Conservation (phyloP, 2,888 invertebrate genomes). For the Pinctada fucata region DNA sequence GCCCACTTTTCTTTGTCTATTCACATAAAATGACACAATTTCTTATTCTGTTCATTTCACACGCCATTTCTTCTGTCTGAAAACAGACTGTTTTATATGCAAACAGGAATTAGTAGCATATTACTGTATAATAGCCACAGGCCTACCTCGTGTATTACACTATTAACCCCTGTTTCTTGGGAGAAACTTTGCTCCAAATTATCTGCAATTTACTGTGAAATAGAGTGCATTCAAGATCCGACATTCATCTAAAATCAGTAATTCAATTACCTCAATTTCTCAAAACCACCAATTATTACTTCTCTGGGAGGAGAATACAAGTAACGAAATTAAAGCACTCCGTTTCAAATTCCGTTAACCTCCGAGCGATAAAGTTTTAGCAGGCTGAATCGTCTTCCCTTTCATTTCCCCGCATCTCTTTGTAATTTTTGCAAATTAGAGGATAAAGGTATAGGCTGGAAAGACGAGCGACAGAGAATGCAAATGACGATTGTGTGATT, state of each 20-base stretch:
- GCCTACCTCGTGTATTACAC: conserved; percentile 12
- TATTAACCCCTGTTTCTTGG: conserved; percentile 18
- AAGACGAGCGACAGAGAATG: neutral
- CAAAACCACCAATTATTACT: conserved; percentile 19
- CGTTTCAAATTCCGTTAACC: conserved; percentile 2
- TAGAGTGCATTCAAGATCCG: conserved; percentile 20
- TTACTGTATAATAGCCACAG: conserved; percentile 1
- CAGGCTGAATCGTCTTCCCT: neutral
- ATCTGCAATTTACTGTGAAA: conserved; percentile 25
- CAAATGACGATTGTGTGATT: neutral
- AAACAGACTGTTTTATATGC: conserved; percentile 16
- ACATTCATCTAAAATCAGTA: conserved; percentile 13
- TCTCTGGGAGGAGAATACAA: conserved; percentile 13
- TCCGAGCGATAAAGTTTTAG: neutral
- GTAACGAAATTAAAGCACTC: conserved; percentile 14
- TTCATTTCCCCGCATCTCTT: conserved; percentile 11
- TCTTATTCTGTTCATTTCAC: neutral
- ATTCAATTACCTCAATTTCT: conserved; percentile 26
- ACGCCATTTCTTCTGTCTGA: neutral
- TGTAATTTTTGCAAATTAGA: conserved; percentile 21
- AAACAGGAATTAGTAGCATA: conserved; percentile 10
- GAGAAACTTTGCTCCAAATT: conserved; percentile 15
- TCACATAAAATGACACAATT: too few relatives aligned
- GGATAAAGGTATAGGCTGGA: conserved; percentile 9
- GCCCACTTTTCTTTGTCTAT: too few relatives aligned